Base-by-base conservation (phyloP, 1,140 invertebrate genomes). In the Tetragnatha versicolor region DNA sequence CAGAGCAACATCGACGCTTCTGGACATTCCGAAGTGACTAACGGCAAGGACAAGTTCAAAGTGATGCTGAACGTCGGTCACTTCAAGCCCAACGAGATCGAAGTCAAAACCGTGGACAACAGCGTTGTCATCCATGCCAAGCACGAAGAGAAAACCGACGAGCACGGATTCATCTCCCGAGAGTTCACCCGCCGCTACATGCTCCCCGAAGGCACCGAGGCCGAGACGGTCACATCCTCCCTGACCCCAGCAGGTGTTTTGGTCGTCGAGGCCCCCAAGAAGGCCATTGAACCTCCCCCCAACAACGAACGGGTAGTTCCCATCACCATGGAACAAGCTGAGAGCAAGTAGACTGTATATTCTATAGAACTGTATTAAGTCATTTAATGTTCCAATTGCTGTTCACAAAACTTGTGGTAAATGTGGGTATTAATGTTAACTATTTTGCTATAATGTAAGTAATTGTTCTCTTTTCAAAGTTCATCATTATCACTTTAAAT, bases 171-270 rank as follows among this genome's bases (percentile, higher is more conserved):
- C 82, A 89, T 93, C n/a, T 90, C 90, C 0, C 89, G 92, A 4
- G 91, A 93, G 83, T 94, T 94, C 85, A 90, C 90, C 10, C 89
- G 92, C 47, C 88, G 90, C 39, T 93, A 92, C 79, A 85, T 87
- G 17, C 81, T 91, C 31, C 90, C 91, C 0, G 85, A 88, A 53
- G 89, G 90, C 66, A 89, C 90, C 27, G 87, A 91, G 75, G 82
- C 88, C 0, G 89, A 90, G 6, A 85, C 87, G 42, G 91, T 93
- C 0, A 88, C 89, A 45, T 93, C 92, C 0, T 89, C 89, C 5
- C 84, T 94, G 49, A 92, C 91, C 7, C 90, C 91, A 0, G 92
- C 93, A 84, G 92, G 92, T 7, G 88, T 94, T 39, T 84, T 94
- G 33, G 91, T 90, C 0, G 89, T 94, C 17, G 89, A 88, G 7